Evolutionary conservation across 2,888 invertebrate genomes (phyloP), one percentile per base, ranked within the genome.

Genomic region (Tachystola acroxantha): DNA sequence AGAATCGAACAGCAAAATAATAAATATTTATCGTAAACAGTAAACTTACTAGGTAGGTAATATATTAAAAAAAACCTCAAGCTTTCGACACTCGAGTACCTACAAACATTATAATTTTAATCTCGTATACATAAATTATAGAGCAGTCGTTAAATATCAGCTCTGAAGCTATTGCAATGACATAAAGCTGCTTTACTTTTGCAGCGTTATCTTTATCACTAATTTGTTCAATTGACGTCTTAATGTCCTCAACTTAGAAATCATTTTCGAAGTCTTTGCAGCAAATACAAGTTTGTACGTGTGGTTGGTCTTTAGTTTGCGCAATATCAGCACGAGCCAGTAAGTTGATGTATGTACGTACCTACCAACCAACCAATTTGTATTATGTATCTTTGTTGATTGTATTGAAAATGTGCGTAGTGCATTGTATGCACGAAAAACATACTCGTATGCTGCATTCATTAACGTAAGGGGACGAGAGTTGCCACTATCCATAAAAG

Each of bases 121-220:
- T 77, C 71, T 75, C 56, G 63, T 64, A 69, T 66, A 71, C 71
- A 74, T 79, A 76, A 77, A 79, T 79, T 73, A 78, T 64, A 53
- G 59, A 53, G 53, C 58, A 65, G 70, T 70, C 74, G 75, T 80
- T 79, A 81, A 82, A 79, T 81, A 80, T 79, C 75, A 79, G 74
- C 72, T 71, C 60, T 60, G 64, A 71, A 66, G 70, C 68, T 64
- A 72, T 77, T 74, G 73, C 75, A 73, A 61, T 75, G 73, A 74
- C 76, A 77, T 63, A 73, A 71, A 74, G 70, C 67, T 70, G 68
- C 58, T 69, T 63, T 63, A 46, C 60, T 59, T 63, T 54, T 53
- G 63, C 70, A 53, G 65, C 32, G 25, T 58, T 65, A 67, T 53
- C 34, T 42, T 34, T 42, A 43, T 32, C 34, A 16, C 44, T 37